A percentile compares a stretch with the other conserved stretches of the same genome.
These are phyloP conservation scores for Aricia artaxerxes DNA, from an alignment of 2,888 invertebrate species.

Conservation along the genomic window DNA sequence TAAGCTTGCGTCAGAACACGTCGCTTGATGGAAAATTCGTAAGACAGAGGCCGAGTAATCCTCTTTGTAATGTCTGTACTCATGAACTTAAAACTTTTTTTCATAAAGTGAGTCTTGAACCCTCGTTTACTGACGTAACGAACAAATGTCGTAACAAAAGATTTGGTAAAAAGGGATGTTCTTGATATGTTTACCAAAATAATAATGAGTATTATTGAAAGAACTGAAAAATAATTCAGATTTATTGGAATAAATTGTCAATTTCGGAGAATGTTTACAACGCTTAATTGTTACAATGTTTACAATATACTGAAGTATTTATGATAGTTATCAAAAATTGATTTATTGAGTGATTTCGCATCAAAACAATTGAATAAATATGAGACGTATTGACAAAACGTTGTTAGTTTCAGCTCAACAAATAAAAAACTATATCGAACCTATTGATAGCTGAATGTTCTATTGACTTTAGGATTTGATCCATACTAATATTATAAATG, in stretches of 20 bases:
- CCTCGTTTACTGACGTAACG: too few relatives aligned
- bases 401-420: background rate
- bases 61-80: too few relatives aligned
- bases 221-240: background rate
- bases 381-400: background rate
- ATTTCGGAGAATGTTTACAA: background rate
- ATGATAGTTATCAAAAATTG: background rate
- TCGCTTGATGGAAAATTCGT: too few relatives aligned
- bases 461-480: background rate
- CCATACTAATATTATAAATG: too few relatives aligned
- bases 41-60: too few relatives aligned
- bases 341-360: background rate
- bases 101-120: too few relatives aligned
- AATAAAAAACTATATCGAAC: background rate
- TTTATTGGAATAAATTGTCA: background rate
- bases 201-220: background rate
- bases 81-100: too few relatives aligned
- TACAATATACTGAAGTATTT: background rate
- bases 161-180: too few relatives aligned
- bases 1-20: too few relatives aligned
- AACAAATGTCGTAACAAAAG: too few relatives aligned
- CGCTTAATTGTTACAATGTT: background rate
- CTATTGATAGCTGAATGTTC: background rate
- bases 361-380: background rate
- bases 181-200: too few relatives aligned